phyloP scores from a whole-genome alignment of 2,888 invertebrate genomes.

The Pteria penguin region DNA sequence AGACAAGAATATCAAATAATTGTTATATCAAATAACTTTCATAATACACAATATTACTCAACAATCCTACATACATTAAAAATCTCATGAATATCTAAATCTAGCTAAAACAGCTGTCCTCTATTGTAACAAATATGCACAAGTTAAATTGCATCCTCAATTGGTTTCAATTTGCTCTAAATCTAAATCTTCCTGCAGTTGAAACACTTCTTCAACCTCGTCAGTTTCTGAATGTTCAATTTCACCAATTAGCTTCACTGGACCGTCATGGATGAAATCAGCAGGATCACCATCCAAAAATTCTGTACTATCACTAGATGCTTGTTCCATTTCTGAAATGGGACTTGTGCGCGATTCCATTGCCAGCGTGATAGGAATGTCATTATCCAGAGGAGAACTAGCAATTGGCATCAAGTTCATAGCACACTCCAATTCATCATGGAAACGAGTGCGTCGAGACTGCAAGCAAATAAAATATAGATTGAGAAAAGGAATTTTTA shows the following conservation, averaged over 20 bases:
- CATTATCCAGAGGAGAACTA: constrained; percentile 74
- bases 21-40: no score
- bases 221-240: constrained; percentile 45
- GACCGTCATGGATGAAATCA: constrained; percentile 44
- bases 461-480: no score
- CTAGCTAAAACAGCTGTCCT: no score
- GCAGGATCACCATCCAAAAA: constrained; percentile 38
- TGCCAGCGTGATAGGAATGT: constrained; percentile 50
- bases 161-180: constrained; percentile 77
- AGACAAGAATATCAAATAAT: no score
- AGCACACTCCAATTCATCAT: constrained; percentile 58
- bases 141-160: no score
- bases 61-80: no score
- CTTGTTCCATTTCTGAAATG: constrained; percentile 55
- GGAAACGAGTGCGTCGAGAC: constrained; percentile 57
- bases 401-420: constrained; percentile 74
- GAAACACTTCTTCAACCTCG: constrained; percentile 65
- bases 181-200: constrained; percentile 71
- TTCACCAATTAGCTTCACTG: constrained; percentile 64
- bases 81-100: no score
- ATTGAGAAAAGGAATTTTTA: no score
- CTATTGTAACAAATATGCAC: no score
- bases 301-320: constrained; percentile 49
- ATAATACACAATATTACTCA: no score
- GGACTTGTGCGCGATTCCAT: constrained; percentile 47